Percentiles rank a stretch among this genome's conserved stretches.
Evolutionary conservation across 2,888 invertebrate species (phyloP).

Genomic region (Tipula lateralis): DNA sequence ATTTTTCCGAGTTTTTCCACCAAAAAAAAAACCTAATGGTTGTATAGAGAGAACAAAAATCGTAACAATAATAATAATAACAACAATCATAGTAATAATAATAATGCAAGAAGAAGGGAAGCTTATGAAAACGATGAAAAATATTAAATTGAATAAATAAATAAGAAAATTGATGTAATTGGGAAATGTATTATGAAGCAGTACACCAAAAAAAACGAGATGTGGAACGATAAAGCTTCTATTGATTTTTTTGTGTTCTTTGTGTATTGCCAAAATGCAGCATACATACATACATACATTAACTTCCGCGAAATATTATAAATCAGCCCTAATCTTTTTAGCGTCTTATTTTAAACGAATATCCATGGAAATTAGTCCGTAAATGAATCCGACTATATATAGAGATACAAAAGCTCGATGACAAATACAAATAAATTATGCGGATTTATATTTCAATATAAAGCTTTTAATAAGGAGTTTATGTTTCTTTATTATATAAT

Average conservation of each 20-base stretch:
- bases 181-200: not conserved
- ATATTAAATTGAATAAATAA: constrained; percentile 4
- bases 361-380: not conserved
- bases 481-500: no score
- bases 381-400: no score
- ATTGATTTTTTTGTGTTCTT: not conserved
- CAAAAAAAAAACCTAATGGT: not conserved
- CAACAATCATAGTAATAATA: not conserved
- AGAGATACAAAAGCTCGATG: no score
- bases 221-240: not conserved
- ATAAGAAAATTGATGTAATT: constrained; percentile 20
- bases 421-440: not conserved
- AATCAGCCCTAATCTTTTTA: not conserved
- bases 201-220: not conserved
- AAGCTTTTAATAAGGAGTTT: no score
- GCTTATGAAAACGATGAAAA: constrained; percentile 1
- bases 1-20: not conserved
- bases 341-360: not conserved
- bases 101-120: not conserved
- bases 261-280: not conserved
- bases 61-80: not conserved
- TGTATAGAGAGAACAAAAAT: constrained; percentile 13
- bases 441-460: no score
- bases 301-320: not conserved
- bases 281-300: not conserved